Conservation (phyloP, 2,113 vertebrate species). For the Genyomyrus donnyi region DNA sequence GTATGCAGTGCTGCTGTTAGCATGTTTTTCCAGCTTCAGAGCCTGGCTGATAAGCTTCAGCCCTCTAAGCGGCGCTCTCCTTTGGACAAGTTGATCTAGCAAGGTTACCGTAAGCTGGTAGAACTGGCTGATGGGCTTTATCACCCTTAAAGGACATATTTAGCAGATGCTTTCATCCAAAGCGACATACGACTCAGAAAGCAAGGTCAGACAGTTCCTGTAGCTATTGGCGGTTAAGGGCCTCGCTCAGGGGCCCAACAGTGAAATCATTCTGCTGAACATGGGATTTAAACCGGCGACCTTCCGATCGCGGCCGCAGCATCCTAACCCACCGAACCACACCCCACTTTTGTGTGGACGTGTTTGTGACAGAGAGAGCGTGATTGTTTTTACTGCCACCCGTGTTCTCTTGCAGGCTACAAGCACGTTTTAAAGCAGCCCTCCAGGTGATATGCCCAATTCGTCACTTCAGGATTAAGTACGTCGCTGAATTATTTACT, state of each 20-base stretch:
- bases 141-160: not conserved
- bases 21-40: not conserved
- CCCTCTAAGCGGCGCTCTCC: not conserved
- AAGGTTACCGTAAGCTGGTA: not conserved
- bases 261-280: not conserved
- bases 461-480: constrained; percentile 50
- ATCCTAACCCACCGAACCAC: not conserved
- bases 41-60: not conserved
- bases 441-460: constrained; percentile 42
- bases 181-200: not conserved
- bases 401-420: not conserved
- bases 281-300: not conserved
- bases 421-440: constrained; percentile 45
- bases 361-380: not conserved
- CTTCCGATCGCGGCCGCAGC: not conserved
- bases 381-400: not conserved
- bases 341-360: not conserved
- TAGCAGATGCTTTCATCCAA: not conserved
- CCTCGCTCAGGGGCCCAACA: not conserved
- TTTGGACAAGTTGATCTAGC: not conserved
- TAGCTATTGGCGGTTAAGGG: not conserved
- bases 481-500: constrained; percentile 29
- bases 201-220: not conserved
- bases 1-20: not conserved
- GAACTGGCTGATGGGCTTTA: not conserved